Conservation (phyloP, 2,888 invertebrate genomes). For the Hemaris fuciformis region DNA sequence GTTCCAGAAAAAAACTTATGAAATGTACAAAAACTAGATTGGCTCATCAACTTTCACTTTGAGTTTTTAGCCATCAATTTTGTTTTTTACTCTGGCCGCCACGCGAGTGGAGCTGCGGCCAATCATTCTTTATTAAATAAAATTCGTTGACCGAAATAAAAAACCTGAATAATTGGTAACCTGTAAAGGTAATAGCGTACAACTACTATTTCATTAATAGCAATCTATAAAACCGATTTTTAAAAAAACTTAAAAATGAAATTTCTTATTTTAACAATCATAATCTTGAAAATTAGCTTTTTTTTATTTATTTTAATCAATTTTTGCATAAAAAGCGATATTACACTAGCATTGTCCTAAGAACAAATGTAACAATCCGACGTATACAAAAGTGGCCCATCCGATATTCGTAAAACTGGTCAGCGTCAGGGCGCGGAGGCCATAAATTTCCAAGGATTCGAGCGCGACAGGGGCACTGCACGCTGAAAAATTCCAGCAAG, state of each 20-base stretch:
- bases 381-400: constrained; percentile 53
- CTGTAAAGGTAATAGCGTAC: neutral
- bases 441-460: constrained; percentile 76
- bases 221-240: neutral
- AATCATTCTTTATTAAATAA: constrained; percentile 7
- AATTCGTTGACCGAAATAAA: constrained; percentile 5
- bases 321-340: neutral
- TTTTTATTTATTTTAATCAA: neutral
- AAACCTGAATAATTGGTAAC: neutral
- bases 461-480: constrained; percentile 66
- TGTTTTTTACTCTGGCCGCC: neutral
- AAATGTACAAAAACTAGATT: neutral
- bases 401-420: constrained; percentile 62
- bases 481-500: constrained; percentile 70
- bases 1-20: too few species aligned
- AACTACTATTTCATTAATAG: neutral
- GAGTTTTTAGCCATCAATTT: constrained; percentile 5
- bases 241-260: neutral
- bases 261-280: neutral
- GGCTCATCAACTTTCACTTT: neutral
- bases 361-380: constrained; percentile 44
- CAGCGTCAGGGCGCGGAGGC: constrained; percentile 57
- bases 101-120: neutral
- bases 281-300: neutral
- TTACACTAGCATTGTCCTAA: constrained; percentile 19